Evolutionary conservation across 2,113 vertebrate species (phyloP), one percentile per base, ranked within the genome.

Genomic region (Ochotona curzoniae): DNA sequence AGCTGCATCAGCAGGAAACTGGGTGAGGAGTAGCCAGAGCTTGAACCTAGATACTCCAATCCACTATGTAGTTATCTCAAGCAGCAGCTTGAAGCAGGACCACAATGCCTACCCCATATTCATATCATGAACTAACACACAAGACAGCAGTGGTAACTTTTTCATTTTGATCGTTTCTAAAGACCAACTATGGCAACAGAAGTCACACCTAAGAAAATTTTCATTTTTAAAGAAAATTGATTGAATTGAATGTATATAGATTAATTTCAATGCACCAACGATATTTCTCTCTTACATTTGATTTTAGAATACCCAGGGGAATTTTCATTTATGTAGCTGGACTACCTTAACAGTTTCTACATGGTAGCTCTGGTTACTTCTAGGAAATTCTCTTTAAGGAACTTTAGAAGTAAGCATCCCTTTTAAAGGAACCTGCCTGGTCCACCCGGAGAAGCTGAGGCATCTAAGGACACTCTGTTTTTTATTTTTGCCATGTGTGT

Each of bases 251-350:
- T 38, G 71, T 83, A 89, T 83, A 89, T 61, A 63, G 2, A 14
- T 95, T 92, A 66, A 78, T 88, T 66, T 2, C 32, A 38, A 49
- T 66, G 2, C 23, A 4, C 9, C 60, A 69, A 79, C 9, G 73
- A 38, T 14, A 5, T 67, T 91, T 95, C 11, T 89, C 51, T 83
- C 84, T 61, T 35, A 11, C 38, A 8, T 94, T 93, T 93, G 66
- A 71, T 80, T 71, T 38, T 73, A 86, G 69, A 94, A 89, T 70
- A 66, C 5, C 10, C 54, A 47, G 32, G 32, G 21, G 23, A 70
- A 83, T 92, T 81, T 38, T 30, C 63, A 71, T 51, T 94, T 91
- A 47, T 79, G 26, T 85, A 85, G 28, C 28, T 44, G 28, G 35
- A 49, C 78, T 73, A 15, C 21, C 35, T 38, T 17, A 35, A 21